Conservation (phyloP, 2,888 invertebrate species). For the Meteorus cinctellus region DNA sequence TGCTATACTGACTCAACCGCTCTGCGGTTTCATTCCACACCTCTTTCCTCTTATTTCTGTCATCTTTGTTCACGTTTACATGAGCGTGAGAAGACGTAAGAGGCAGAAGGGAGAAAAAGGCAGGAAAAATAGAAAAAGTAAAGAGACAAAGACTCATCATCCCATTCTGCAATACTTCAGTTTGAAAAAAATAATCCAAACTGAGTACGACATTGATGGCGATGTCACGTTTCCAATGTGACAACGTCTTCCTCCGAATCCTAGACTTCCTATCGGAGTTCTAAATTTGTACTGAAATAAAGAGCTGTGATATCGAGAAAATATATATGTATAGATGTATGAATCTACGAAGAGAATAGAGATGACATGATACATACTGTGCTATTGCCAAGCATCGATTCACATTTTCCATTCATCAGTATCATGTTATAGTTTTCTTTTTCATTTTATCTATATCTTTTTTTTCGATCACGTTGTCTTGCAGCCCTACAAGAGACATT, state of each 20-base stretch:
- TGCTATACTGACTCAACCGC: neutral
- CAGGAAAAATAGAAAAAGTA: neutral
- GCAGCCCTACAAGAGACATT: no score
- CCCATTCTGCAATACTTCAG: neutral
- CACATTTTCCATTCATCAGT: constrained; percentile 22
- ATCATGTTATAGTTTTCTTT: neutral
- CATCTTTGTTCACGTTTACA: constrained; percentile 4
- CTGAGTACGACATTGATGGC: neutral
- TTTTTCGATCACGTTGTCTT: neutral
- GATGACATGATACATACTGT: constrained; percentile 4
- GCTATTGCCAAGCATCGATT: constrained; percentile 21
- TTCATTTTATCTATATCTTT: neutral
- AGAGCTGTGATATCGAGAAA: constrained; percentile 17
- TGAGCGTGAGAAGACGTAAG: neutral
- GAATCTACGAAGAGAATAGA: neutral
- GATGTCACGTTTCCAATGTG: constrained; percentile 25
- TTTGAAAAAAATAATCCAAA: constrained; percentile 37
- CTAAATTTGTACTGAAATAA: constrained; percentile 27
- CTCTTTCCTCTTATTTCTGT: constrained; percentile 4
- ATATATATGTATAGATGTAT: neutral
- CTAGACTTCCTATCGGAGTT: constrained; percentile 8
- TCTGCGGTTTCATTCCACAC: neutral
- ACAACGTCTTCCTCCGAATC: constrained; percentile 19
- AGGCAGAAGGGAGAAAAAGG: no score
- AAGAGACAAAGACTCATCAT: neutral